Evolutionary conservation across 2,113 vertebrate genomes (phyloP), one percentile per base, ranked within the genome.

Genomic region (Ovis canadensis): DNA sequence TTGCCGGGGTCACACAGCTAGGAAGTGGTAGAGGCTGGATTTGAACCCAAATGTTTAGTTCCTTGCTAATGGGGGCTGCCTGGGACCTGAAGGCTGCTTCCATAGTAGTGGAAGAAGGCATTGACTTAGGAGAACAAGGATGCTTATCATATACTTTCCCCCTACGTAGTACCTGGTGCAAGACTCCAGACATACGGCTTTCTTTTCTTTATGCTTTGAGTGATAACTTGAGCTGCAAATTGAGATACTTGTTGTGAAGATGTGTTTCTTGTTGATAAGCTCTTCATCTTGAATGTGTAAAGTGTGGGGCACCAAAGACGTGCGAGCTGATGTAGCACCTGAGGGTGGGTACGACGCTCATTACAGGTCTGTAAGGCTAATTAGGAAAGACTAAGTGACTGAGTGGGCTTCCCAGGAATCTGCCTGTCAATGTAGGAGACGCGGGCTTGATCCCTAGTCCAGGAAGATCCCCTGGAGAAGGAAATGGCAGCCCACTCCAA

Each of bases 251-350:
- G 13, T 84, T 90, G 11, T 85, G 60, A 52, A 25, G 62, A 19
- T 60, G 62, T n/a, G 2, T 15, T 13, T 59, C 45, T 23, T 57
- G n/a, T 4, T 16, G n/a, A 88, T 43, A 50, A 54, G 6, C 15
- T 80, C 5, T n/a, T 3, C 33, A 15, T 54, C 81, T 93, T 40
- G 45, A 52, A 17, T 33, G 21, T 17, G 2, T 60, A 10, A 60
- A 64, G 27, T 10, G 3, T 29, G 31, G 25, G 40, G 4, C 11
- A 4, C 6, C 3, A 25, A 19, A 86, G 64, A 54, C 0, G 0
- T 15, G 8, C 2, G 52, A 71, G 33, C 33, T n/a, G n/a, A 13
- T 13, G 0, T 13, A 40, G 87, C 31, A 9, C 6, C 5, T 0
- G 48, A 19, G 17, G 3, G 27, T 82, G 29, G 67, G 14, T 16